phyloP scores from a whole-genome alignment of 2,797 vertebrate species.

The Tapirus indicus region DNA sequence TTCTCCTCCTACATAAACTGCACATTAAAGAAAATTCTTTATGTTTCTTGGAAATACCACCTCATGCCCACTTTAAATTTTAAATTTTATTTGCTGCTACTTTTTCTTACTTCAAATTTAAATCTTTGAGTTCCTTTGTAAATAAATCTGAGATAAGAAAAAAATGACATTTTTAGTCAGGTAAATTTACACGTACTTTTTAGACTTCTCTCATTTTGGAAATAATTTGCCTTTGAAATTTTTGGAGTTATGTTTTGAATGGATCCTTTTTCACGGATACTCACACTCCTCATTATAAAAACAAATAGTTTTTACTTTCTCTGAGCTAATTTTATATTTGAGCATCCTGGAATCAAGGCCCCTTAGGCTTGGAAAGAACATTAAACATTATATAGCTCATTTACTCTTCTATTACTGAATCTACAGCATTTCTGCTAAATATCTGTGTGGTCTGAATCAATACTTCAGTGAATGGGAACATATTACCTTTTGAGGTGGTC shows the following conservation, averaged over 20 bases:
- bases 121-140: background rate
- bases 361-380: background rate
- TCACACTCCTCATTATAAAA: conserved; percentile 1
- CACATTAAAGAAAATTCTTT: background rate
- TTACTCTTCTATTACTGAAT: conserved; percentile 25
- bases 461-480: conserved; percentile 10
- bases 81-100: background rate
- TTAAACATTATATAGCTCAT: conserved; percentile 1
- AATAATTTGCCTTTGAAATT: background rate
- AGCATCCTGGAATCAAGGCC: background rate
- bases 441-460: background rate
- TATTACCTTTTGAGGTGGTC: background rate
- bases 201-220: background rate
- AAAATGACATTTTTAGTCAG: background rate
- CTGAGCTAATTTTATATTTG: background rate
- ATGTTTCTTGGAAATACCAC: background rate
- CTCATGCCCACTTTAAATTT: conserved; percentile 14
- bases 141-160: conserved; percentile 48
- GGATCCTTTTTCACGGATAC: background rate
- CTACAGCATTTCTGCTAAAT: background rate
- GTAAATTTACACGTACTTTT: background rate
- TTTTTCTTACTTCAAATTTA: conserved; percentile 12
- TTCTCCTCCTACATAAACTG: background rate
- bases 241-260: background rate
- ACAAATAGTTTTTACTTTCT: conserved; percentile 28